Base-by-base conservation (phyloP, 37 sponge, comb jelly and placozoan species). In the Ianthella basta region DNA sequence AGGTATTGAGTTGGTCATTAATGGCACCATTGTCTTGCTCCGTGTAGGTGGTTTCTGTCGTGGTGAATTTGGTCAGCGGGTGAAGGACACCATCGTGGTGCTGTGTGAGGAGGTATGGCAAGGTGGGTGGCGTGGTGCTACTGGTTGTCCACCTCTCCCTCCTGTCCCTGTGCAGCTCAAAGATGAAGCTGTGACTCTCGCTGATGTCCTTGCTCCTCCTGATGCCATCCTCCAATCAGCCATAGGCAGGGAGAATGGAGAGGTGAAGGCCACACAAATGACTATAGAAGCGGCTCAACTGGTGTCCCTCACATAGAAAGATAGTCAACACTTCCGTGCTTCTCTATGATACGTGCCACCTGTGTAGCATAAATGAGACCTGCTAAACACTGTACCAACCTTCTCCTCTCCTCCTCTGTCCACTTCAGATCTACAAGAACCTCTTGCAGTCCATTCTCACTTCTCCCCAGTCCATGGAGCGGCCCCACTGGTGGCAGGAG, bases 171-270 rank as follows among this genome's bases (percentile, higher is more conserved):
- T 68, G 2, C 85, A 97, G 94, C 32, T 97, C 27, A 95, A 93
- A 59, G 86, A 88, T 60, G 92, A 97, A 29, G 89, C 94, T 33
- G 96, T 95, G n/a, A 32, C 88, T 19, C 72, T 97, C n/a, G 92
- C 90, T 21, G 98, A 97, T 85, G 93, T 86, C 37, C 4, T 97
- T 0, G 92, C 96, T 24, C 98, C 98, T 35, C 96, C 98, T 61
- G 98, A 97, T 84, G 44, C 64, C 80, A 89, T 97, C n/a, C 88
- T 97, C 2, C 63, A 82, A 27, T 88, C 94, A 35, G 90, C 94
- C 8, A 95, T 97, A 55, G 98, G 98, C 5, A 41, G 44, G 44
- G 86, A 90, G 68, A 83, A 87, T 91, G 98, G 98, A 65, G 60
- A 93, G 94, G 97, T 96, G 55, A 8, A n/a, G n/a, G 14, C 50